Evolutionary conservation across 2,888 invertebrate genomes (phyloP).

Genomic region (Azorinus chamasolen): DNA sequence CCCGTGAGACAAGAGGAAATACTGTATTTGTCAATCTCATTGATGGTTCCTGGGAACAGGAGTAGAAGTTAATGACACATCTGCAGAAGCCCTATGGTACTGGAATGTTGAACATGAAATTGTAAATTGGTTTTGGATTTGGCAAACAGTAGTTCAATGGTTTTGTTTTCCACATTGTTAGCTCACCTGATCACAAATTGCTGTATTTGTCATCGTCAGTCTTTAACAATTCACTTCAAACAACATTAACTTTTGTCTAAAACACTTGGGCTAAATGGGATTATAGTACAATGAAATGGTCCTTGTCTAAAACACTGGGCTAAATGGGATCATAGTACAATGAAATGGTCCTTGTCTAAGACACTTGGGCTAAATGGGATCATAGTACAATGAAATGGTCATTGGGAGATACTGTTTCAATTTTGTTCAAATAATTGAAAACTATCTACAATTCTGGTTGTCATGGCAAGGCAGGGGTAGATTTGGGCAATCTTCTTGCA

Average conservation of each 20-base stretch:
- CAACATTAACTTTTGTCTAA: too few species aligned
- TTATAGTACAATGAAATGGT: background rate
- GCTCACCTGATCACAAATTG: slow-evolving; percentile 9
- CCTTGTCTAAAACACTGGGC: slow-evolving; percentile 3
- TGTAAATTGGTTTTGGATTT: too few species aligned
- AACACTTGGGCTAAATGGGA: background rate
- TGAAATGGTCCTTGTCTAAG: background rate
- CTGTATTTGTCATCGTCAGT: too few species aligned
- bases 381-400: background rate
- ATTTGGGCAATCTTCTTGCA: background rate
- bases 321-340: background rate
- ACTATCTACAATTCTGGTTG: slow-evolving; percentile 1
- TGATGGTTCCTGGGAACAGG: too few species aligned
- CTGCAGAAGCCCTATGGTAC: too few species aligned
- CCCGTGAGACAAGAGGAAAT: too few species aligned
- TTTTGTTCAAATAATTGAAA: background rate
- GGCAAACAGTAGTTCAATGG: too few species aligned
- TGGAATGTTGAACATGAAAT: too few species aligned
- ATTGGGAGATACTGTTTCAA: slow-evolving; percentile 1
- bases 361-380: background rate
- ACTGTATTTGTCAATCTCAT: too few species aligned
- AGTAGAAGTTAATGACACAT: too few species aligned
- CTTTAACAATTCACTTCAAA: too few species aligned
- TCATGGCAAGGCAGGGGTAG: background rate
- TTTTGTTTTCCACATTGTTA: too few species aligned